phyloP scores from a whole-genome alignment of 2,113 vertebrate species.

The Mastomys natalensis region DNA sequence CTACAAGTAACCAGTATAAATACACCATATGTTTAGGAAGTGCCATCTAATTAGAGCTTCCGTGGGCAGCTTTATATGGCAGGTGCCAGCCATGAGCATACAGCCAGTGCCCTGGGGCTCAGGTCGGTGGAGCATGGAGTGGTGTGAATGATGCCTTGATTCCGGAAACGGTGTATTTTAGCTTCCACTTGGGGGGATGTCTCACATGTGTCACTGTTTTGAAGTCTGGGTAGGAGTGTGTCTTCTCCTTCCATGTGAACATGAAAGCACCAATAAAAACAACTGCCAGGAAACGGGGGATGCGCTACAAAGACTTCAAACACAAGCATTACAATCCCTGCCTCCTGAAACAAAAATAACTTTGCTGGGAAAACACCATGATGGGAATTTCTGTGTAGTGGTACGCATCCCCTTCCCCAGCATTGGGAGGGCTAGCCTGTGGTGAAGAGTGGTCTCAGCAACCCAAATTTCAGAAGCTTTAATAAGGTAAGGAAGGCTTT shows the following conservation, averaged over 20 bases:
- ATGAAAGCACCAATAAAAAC: constrained; percentile 70
- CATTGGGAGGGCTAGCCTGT: too few species aligned
- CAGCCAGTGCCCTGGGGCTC: background rate
- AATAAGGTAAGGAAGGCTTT: background rate
- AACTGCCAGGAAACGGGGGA: constrained; percentile 56
- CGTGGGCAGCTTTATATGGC: background rate
- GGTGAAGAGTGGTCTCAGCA: background rate
- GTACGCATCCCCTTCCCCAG: background rate
- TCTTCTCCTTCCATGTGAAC: constrained; percentile 36
- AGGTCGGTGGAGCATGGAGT: background rate
- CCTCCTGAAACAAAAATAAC: constrained; percentile 47
- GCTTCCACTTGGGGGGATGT: background rate
- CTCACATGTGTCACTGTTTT: background rate
- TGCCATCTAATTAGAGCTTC: constrained; percentile 55
- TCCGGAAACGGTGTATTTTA: constrained; percentile 24
- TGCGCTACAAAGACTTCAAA: constrained; percentile 58
- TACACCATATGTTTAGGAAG: constrained; percentile 49
- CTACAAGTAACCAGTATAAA: constrained; percentile 53
- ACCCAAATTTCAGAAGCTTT: background rate
- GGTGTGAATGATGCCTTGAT: background rate
- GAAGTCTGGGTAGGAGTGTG: background rate
- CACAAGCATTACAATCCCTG: constrained; percentile 37
- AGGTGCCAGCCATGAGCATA: background rate
- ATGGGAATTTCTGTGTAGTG: constrained; percentile 17
- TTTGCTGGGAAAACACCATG: constrained; percentile 19